A percentile compares a stretch with the other conserved stretches of the same genome.
phyloP scores from a whole-genome alignment of 2,888 invertebrate species.

The Mayetiola destructor region DNA sequence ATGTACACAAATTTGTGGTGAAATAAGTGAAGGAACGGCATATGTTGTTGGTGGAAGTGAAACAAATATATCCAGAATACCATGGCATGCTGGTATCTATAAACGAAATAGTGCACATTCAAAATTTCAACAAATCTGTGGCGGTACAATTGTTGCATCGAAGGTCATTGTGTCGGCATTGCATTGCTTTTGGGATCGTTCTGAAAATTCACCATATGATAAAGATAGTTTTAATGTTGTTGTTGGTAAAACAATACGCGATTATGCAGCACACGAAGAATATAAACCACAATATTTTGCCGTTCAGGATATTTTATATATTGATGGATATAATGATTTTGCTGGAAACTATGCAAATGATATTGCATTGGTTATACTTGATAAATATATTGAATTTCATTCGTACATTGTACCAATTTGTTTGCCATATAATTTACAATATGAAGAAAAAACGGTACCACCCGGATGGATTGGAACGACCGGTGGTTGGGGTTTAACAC shows the following conservation, averaged over 20 bases:
- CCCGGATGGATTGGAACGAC: slow-evolving; percentile 17
- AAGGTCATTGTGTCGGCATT: slow-evolving; percentile 15
- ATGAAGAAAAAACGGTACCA: slow-evolving; percentile 15
- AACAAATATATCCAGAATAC: slow-evolving; percentile 2
- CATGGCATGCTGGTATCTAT: slow-evolving; percentile 18
- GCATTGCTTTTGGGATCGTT: slow-evolving; percentile 18
- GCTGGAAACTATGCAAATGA: slow-evolving; percentile 23
- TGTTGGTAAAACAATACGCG: slow-evolving; percentile 17
- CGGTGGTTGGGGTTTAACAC: slow-evolving; percentile 22
- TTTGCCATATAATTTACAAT: slow-evolving; percentile 23
- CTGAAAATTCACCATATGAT: neutral
- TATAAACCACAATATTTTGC: slow-evolving; percentile 17
- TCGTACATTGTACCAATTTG: slow-evolving; percentile 31
- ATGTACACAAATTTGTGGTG: slow-evolving; percentile 5
- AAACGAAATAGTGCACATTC: neutral
- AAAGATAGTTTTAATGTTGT: slow-evolving; percentile 12
- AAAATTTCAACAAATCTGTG: slow-evolving; percentile 15
- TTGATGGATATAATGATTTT: slow-evolving; percentile 10
- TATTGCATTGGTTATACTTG: slow-evolving; percentile 28
- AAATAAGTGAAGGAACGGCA: neutral
- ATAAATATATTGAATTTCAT: slow-evolving; percentile 24
- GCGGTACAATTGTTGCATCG: slow-evolving; percentile 15
- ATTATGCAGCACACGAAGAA: slow-evolving; percentile 17
- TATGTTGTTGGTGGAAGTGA: slow-evolving; percentile 11
- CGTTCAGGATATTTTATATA: slow-evolving; percentile 17